phyloP scores from a whole-genome alignment of 2,113 vertebrate genomes.

The Zosterops japonicus region DNA sequence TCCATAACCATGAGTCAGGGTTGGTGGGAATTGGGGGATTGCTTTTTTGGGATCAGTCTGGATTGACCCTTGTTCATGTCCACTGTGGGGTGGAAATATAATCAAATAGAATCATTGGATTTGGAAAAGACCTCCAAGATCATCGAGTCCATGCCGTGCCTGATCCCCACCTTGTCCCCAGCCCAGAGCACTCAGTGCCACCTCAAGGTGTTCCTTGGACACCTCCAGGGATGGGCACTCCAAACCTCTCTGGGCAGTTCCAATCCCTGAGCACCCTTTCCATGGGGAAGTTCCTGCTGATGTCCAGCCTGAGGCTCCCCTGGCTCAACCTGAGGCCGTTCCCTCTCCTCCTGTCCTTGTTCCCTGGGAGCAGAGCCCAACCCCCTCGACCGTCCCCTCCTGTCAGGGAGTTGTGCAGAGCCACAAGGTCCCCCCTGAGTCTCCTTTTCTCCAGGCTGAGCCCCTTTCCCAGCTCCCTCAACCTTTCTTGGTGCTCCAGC shows the following conservation, averaged over 20 bases:
- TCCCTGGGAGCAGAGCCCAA: background rate
- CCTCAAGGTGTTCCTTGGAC: background rate
- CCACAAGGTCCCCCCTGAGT: background rate
- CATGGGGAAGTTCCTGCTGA: background rate
- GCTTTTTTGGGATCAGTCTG: background rate
- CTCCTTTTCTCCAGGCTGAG: background rate
- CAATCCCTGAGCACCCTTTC: background rate
- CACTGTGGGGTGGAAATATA: background rate
- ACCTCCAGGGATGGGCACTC: background rate
- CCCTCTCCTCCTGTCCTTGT: background rate
- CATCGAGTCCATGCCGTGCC: fast-evolving
- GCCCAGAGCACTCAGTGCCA: background rate
- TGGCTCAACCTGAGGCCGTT: background rate
- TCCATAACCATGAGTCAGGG: fast-evolving
- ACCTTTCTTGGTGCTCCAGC: background rate
- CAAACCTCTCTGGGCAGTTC: background rate
- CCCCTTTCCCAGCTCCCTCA: background rate
- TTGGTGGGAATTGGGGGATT: background rate
- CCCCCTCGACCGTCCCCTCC: background rate
- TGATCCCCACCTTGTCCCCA: fast-evolving
- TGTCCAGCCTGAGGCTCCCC: background rate
- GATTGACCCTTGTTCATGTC: fast-evolving
- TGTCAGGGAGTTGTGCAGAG: background rate
- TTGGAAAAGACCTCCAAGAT: background rate
- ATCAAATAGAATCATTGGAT: background rate